Evolutionary conservation across 2,797 vertebrate genomes (phyloP).

Genomic region (Liparis tanakae): DNA sequence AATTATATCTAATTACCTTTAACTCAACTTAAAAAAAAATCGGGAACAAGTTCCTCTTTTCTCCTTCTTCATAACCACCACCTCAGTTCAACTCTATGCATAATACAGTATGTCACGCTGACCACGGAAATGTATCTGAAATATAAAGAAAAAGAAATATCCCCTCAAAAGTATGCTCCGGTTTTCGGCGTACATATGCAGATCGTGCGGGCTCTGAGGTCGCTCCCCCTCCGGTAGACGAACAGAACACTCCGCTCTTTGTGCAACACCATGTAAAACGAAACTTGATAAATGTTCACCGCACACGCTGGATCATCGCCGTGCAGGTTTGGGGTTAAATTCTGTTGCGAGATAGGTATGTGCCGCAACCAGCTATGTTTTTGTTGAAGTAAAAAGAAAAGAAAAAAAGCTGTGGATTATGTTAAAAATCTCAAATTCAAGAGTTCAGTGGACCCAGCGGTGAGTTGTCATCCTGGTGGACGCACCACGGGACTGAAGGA

Average conservation of each 20-base stretch:
- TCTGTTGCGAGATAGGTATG: constrained; percentile 64
- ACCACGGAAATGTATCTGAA: constrained; percentile 62
- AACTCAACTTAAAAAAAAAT: constrained; percentile 23
- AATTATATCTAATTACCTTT: constrained; percentile 35
- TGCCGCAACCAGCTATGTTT: constrained; percentile 47
- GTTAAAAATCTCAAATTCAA: constrained; percentile 27
- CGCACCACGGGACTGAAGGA: not conserved
- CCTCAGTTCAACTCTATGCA: constrained; percentile 40
- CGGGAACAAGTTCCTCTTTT: constrained; percentile 50
- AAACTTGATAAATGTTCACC: constrained; percentile 75
- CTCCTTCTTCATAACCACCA: constrained; percentile 19
- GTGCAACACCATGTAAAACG: constrained; percentile 65
- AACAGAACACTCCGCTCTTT: constrained; percentile 74
- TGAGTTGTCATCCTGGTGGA: constrained; percentile 21
- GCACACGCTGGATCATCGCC: constrained; percentile 57
- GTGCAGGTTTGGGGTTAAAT: constrained; percentile 53
- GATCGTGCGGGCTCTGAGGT: constrained; percentile 62
- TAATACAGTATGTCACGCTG: constrained; percentile 38
- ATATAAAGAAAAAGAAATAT: constrained; percentile 62
- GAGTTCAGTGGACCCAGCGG: constrained; percentile 14
- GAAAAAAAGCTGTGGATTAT: constrained; percentile 22
- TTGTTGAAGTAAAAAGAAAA: constrained; percentile 26
- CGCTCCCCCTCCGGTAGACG: constrained; percentile 57
- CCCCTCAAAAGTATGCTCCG: constrained; percentile 47
- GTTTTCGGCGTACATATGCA: constrained; percentile 67